Evolutionary conservation across 2,888 invertebrate genomes (phyloP).

Genomic region (Thumatha senex): DNA sequence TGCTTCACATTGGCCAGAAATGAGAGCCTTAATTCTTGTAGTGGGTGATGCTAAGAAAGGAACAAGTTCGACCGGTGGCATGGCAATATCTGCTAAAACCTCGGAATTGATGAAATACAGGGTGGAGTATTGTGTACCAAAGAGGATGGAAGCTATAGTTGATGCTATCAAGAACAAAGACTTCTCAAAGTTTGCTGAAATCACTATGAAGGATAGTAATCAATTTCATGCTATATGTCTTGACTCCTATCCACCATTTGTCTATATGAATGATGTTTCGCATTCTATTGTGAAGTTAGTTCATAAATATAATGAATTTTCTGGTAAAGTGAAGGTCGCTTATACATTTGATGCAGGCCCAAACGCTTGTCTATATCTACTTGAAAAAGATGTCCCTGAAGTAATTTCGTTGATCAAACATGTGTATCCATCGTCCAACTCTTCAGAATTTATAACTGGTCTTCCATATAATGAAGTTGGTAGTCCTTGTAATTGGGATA

Average conservation of each 20-base stretch:
- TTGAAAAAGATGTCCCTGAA: conserved; percentile 88
- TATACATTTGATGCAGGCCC: conserved; percentile 99
- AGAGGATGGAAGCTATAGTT: conserved; percentile 83
- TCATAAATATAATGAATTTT: conserved; percentile 90
- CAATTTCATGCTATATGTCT: conserved; percentile 97
- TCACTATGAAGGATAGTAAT: conserved; percentile 99
- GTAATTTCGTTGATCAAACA: conserved; percentile 87
- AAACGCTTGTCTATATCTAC: conserved; percentile 95
- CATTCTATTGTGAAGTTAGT: conserved; percentile 90
- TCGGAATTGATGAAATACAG: conserved; percentile 92
- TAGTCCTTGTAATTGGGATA: conserved; percentile 43
- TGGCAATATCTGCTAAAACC: conserved; percentile 91
- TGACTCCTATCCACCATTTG: conserved; percentile 96
- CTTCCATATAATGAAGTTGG: conserved; percentile 36
- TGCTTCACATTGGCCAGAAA: conserved; percentile 93
- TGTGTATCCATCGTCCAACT: conserved; percentile 86
- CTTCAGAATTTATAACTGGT: conserved; percentile 62
- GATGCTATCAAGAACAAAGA: conserved; percentile 86
- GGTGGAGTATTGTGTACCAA: conserved; percentile 88
- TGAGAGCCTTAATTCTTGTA: conserved; percentile 94
- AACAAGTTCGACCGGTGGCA: conserved; percentile 93
- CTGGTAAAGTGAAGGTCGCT: conserved; percentile 88
- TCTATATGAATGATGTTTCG: conserved; percentile 96
- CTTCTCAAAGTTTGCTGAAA: conserved; percentile 93
- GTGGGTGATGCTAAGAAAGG: conserved; percentile 93